Base-by-base conservation (phyloP, 2,797 vertebrate genomes). In the Anguilla anguilla region DNA sequence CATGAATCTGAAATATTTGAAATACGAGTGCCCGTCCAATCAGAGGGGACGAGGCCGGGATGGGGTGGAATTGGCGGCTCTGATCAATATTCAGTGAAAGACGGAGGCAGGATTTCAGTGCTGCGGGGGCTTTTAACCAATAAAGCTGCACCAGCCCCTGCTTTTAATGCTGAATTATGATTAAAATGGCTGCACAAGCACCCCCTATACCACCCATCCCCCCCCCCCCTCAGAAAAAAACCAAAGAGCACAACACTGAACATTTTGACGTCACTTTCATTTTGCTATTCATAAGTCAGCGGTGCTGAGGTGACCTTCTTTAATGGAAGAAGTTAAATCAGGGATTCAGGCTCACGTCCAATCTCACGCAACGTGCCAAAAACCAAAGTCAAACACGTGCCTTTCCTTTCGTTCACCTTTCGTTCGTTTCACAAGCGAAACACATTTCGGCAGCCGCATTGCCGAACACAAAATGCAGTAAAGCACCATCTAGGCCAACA, bases 1-100 rank as follows among this genome's bases (percentile, higher is more conserved):
- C 43, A 81, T 81, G 77, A 51, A 81, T 81, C 17, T 81, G 43
- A 81, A 81, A 49, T 81, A 19, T 81, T 81, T 81, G 77, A 49
- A 81, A 81, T 81, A 49, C n/a, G 43, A 81, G 46, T 19, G 2
- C 77, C 77, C 25, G 6, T 49, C 28, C 77, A 81, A 51, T 81
- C 77, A n/a, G 39, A n/a, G 77, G 10, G 43, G 3, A 2, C 9
- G 22, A 81, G 19, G 46, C 19, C 2, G 7, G 31, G 69, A 74
- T 74, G 69, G 15, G 77, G 77, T 35, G 72, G 35, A 7, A 39
- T 39, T 72, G 69, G 69, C 28, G 69, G 28, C 28, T 35, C 1
- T 11, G 28, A 39, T 81, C 43, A 81, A 49, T 81, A 49, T 49
- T 49, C 77, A 81, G 43, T 22, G 74, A 39, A 43, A 35, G 35